Conservation (phyloP, 2,888 invertebrate genomes). For the Andricus curvator region DNA sequence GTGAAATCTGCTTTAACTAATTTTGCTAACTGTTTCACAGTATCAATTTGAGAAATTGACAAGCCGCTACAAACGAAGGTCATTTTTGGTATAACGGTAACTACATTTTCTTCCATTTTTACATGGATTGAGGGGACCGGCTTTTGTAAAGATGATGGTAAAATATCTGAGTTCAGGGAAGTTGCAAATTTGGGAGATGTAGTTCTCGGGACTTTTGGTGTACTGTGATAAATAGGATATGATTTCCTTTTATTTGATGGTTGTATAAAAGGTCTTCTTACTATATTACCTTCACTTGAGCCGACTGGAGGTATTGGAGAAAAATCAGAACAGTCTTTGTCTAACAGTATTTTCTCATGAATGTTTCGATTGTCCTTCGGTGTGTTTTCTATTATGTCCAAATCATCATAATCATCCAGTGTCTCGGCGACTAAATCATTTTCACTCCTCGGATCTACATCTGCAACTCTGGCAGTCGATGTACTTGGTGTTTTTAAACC, state of each 20-base stretch:
- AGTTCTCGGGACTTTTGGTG: constrained; percentile 56
- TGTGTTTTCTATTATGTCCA: neutral
- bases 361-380: neutral
- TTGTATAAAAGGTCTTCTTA: neutral
- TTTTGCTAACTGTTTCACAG: constrained; percentile 59
- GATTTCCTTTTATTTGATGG: constrained; percentile 46
- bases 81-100: constrained; percentile 35
- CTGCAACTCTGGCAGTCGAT: neutral
- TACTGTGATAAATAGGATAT: constrained; percentile 63
- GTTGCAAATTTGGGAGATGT: neutral
- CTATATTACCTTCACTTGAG: neutral
- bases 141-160: neutral
- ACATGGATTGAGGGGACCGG: neutral
- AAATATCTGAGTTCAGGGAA: neutral
- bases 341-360: neutral
- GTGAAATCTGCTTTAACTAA: constrained; percentile 56
- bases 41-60: constrained; percentile 49
- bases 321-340: neutral
- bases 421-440: neutral
- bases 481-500: neutral
- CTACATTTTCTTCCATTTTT: neutral
- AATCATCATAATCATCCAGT: neutral
- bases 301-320: neutral
- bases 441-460: neutral
- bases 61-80: constrained; percentile 66